Base-by-base conservation (phyloP, 2,888 invertebrate genomes). In the Nemotelus nigrinus region DNA sequence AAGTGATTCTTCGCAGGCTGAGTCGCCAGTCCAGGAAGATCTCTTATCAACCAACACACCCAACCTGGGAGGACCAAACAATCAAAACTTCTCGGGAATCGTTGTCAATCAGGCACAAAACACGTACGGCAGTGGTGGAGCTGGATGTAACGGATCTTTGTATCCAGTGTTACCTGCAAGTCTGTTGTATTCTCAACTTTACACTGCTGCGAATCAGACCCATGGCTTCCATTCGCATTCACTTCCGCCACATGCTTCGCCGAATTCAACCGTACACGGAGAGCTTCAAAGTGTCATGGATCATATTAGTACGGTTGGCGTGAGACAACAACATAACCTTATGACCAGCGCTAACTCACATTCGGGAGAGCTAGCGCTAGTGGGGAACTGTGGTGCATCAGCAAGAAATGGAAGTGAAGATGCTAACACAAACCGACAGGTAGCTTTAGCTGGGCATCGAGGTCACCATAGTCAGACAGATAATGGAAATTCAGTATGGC, bases 101-200 rank as follows among this genome's bases (percentile, higher is more conserved):
- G 86, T 81, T 43, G 81, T 85, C 47, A 88, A 90, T 79, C 91
- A 91, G 82, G 89, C 90, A 78, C 87, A 90, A 44, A 87, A 87
- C 71, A 82, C 87, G 7, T 89, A 90, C 57, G 91, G 91, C 82
- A 88, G 90, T 0, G 80, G 83, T 0, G 83, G 84, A 0, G 84
- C 85, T 81, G 92, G 91, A 82, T 93, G 92, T 83, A 93, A 93
- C 85, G 92, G 93, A 81, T 93, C 93, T 0, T 85, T 93, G 0
- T 93, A 93, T 83, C 94, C 93, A 0, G 95, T 95, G 3, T 87
- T 95, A 53, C 95, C 95, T 2, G 93, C 93, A 1, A 95, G 95
- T 82, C 88, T 95, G 80, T 88, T 96, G 2, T 96, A 95, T 87
- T 95, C 95, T 5, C 95, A 95, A 84, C 86, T 95, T 41, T 95